Evolutionary conservation across 2,888 invertebrate genomes (phyloP), one percentile per base, ranked within the genome.

Genomic region (Coecobrya sp.): DNA sequence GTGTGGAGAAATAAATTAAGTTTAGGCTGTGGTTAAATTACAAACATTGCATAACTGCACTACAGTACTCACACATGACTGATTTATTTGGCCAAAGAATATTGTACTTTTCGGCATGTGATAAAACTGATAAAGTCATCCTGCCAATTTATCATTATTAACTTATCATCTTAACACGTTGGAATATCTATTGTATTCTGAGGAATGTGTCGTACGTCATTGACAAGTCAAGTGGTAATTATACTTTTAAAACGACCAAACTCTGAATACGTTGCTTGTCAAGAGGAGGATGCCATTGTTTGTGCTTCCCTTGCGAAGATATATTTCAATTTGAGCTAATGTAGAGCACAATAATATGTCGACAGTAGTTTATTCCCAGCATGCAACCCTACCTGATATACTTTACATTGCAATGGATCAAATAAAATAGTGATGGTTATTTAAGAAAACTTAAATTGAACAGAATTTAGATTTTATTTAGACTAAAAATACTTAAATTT

Each of bases 91-190:
- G 73, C n/a, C 16, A n/a, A 79, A 25, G 45, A 49, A 25, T 49
- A 7, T 79, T 22, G 22, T 76, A 25, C 79, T 52, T 79, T 49
- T 52, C 52, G 27, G 25, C 79, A 52, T 13, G 4, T 27, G 52
- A 79, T 79, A 52, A 79, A 79, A 13, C 27, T 27, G 52, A 79
- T 79, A 52, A 79, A 79, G 76, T 52, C 25, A 25, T 79, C 55
- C 79, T 52, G 79, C 25, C 79, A 79, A 79, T 79, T 79, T 79
- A 79, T 55, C 79, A 52, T 55, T 25, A 79, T 79, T 79, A 52
- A 45, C 45, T 49, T 52, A 30, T 11, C 79, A 22, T 79, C 49
- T 25, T 30, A 49, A 79, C 52, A 25, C 19, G 25, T 30, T 45
- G 13, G 73, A 73, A 10, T 8, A 42, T 11, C 45, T 42, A 76